A percentile compares a stretch with the other conserved stretches of the same genome.
phyloP scores from a whole-genome alignment of 1,140 invertebrate genomes.

The Ceratosolen fusciceps region DNA sequence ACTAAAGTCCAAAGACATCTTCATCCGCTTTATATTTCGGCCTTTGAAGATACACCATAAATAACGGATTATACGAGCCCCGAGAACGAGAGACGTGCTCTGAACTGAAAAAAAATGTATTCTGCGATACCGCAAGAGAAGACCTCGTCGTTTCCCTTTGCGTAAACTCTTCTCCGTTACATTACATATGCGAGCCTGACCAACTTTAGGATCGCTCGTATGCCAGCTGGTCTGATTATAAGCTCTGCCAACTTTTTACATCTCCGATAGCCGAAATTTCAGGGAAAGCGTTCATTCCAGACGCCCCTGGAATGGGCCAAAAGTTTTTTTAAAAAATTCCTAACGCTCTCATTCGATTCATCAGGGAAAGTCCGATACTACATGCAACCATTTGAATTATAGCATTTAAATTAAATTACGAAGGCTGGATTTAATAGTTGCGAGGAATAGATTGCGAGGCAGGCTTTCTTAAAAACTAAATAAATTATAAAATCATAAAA shows the following conservation, averaged over 20 bases:
- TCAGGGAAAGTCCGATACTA: too few species aligned
- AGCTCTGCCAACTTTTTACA: background rate
- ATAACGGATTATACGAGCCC: slow-evolving; percentile 64
- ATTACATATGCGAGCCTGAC: background rate
- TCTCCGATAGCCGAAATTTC: background rate
- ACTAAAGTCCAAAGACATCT: slow-evolving; percentile 54
- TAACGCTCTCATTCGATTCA: too few species aligned
- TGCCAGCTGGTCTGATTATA: background rate
- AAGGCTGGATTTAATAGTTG: too few species aligned
- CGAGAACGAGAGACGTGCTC: slow-evolving; percentile 54
- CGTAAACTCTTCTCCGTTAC: background rate
- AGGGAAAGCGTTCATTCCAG: background rate
- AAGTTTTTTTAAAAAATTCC: too few species aligned
- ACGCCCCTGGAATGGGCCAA: too few species aligned
- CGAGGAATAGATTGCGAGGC: too few species aligned
- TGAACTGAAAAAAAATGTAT: slow-evolving; percentile 60
- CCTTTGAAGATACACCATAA: slow-evolving; percentile 60
- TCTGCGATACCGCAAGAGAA: slow-evolving; percentile 44
- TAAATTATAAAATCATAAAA: too few species aligned
- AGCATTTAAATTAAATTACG: too few species aligned
- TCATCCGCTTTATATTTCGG: slow-evolving; percentile 51
- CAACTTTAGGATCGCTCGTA: background rate
- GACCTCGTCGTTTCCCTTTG: background rate
- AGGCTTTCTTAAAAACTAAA: too few species aligned
- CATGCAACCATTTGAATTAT: too few species aligned